Evolutionary conservation across 1,140 invertebrate genomes (phyloP).

Genomic region (Bradynema listronoti): DNA sequence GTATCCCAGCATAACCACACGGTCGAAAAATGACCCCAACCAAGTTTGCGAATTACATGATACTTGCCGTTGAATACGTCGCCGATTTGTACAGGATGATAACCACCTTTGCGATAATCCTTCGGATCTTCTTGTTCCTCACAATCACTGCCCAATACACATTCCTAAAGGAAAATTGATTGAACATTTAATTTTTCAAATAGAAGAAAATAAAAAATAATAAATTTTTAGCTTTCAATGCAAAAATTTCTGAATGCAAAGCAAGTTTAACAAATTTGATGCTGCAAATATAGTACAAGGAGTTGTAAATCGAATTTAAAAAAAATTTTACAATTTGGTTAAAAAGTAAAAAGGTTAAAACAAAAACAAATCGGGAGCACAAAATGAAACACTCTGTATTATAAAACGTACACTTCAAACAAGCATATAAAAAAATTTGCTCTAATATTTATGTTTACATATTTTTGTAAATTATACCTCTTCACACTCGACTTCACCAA

Average conservation of each 20-base stretch:
- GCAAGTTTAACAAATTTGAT: too few relatives aligned
- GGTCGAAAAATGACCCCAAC: slow-evolving; percentile 38
- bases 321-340: too few relatives aligned
- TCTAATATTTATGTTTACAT: not conserved
- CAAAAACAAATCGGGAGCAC: too few relatives aligned
- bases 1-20: slow-evolving; percentile 55
- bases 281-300: not conserved
- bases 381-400: too few relatives aligned
- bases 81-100: slow-evolving; percentile 42
- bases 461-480: not conserved
- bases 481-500: slow-evolving; percentile 7
- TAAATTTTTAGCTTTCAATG: not conserved
- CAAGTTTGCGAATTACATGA: slow-evolving; percentile 16
- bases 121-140: slow-evolving; percentile 34
- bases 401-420: not conserved
- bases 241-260: too few relatives aligned
- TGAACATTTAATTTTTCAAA: not conserved
- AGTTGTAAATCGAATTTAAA: too few relatives aligned
- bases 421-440: not conserved
- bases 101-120: slow-evolving; percentile 37
- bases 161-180: not conserved
- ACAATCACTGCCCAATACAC: slow-evolving; percentile 24
- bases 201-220: not conserved
- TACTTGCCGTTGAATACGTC: slow-evolving; percentile 17
- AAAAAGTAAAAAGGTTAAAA: too few relatives aligned